These are phyloP conservation scores for Pontoporia blainvillei DNA, from an alignment of 2,113 vertebrate species.

Conservation along the genomic window DNA sequence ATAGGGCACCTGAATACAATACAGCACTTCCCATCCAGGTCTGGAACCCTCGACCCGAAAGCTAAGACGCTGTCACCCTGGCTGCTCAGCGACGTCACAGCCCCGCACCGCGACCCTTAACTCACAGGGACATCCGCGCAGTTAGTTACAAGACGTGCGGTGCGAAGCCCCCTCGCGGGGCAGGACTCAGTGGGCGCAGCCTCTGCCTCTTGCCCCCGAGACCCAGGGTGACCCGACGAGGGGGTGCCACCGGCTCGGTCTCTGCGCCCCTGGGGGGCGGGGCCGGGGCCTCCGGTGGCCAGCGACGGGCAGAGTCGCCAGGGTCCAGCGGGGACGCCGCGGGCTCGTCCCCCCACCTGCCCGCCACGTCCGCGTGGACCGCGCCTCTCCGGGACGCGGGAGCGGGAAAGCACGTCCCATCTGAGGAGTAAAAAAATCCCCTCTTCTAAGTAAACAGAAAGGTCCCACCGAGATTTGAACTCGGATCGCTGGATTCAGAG, in stretches of 20 bases:
- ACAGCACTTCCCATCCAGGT: not conserved
- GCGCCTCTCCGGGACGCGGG: no score
- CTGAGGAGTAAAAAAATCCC: no score
- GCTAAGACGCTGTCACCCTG: not conserved
- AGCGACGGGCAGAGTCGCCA: not conserved
- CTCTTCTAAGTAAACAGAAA: no score
- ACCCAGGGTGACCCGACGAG: no score
- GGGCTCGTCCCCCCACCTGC: not conserved
- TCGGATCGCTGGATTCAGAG: not conserved
- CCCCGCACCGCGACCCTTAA: not conserved
- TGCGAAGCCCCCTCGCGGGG: fast-evolving
- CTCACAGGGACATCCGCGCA: not conserved
- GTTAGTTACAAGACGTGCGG: no score
- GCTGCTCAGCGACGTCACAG: not conserved
- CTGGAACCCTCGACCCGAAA: not conserved
- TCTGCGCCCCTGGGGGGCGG: not conserved
- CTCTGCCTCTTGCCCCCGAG: not conserved
- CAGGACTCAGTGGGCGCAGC: not conserved
- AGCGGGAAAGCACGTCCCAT: no score
- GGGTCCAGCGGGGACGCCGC: fast-evolving
- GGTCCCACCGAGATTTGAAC: not conserved
- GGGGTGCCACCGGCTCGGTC: no score
- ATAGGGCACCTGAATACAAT: not conserved
- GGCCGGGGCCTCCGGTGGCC: no score
- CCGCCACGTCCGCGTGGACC: no score